These are phyloP conservation scores for Rotaria macrura DNA, from an alignment of 2,888 invertebrate genomes.

Conservation along the genomic window DNA sequence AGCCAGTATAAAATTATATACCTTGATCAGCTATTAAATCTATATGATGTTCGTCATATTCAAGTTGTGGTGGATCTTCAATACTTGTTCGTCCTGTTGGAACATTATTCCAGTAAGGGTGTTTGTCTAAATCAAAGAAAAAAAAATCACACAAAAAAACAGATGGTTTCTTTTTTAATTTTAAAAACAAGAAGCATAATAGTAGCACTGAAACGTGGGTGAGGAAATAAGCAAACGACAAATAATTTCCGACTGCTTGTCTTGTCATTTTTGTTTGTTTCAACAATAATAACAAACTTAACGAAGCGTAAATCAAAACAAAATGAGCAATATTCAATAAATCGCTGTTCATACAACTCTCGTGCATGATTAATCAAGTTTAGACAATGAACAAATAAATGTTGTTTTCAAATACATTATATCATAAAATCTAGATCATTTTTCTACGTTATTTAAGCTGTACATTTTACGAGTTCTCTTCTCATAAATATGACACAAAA, in stretches of 20 bases:
- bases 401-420: no score
- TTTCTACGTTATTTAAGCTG: no score
- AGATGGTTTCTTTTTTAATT: background rate
- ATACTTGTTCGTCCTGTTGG: background rate
- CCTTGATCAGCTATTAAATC: background rate
- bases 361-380: background rate
- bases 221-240: background rate
- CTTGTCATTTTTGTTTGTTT: background rate
- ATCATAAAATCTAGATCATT: no score
- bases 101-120: constrained; percentile 9
- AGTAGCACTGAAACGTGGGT: background rate
- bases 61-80: background rate
- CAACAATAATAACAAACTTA: background rate
- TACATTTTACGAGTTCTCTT: no score
- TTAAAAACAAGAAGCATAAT: background rate
- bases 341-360: background rate
- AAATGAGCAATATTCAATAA: background rate
- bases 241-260: background rate
- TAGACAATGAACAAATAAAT: background rate
- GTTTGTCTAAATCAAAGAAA: background rate
- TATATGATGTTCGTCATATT: constrained; percentile 11
- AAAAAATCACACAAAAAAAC: background rate
- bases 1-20: background rate
- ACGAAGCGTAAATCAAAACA: background rate
- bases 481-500: no score